phyloP scores from a whole-genome alignment of 2,888 invertebrate species.

The Drosophila subsilvestris region DNA sequence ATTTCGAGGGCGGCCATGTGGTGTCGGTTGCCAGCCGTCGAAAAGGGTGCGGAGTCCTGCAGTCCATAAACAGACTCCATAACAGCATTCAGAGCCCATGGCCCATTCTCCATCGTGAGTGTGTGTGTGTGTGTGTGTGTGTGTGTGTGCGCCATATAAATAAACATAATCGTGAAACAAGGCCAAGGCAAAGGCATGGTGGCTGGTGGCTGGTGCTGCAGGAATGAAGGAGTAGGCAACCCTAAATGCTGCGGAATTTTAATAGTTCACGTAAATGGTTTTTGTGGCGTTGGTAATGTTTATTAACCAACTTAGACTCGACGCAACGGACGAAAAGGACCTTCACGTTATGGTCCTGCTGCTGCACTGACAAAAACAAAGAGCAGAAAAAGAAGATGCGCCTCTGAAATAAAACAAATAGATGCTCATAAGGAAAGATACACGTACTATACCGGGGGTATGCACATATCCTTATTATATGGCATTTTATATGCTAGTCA shows the following conservation, averaged over 20 bases:
- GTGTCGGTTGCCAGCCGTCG: neutral
- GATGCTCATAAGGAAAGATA: neutral
- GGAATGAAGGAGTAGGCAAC: constrained; percentile 41
- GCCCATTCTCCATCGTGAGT: constrained; percentile 14
- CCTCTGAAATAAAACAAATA: neutral
- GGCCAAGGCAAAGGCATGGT: constrained; percentile 34
- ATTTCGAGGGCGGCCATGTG: neutral
- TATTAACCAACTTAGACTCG: constrained; percentile 75
- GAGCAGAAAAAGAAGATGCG: neutral
- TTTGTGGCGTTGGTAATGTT: constrained; percentile 77
- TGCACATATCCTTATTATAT: too few species aligned
- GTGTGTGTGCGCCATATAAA: constrained; percentile 59
- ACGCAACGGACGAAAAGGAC: constrained; percentile 21
- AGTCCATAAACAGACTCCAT: constrained; percentile 27
- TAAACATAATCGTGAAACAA: constrained; percentile 73
- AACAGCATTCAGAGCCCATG: neutral
- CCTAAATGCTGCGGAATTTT: constrained; percentile 73
- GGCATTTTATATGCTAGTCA: neutral
- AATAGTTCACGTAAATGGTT: constrained; percentile 77
- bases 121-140: too few species aligned
- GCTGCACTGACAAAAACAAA: neutral
- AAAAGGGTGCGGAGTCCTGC: constrained; percentile 6
- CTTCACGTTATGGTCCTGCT: constrained; percentile 21
- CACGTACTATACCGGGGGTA: too few species aligned
- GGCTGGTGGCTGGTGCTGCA: neutral